phyloP scores from a whole-genome alignment of 2,888 invertebrate species.

The Micropterix aruncella region DNA sequence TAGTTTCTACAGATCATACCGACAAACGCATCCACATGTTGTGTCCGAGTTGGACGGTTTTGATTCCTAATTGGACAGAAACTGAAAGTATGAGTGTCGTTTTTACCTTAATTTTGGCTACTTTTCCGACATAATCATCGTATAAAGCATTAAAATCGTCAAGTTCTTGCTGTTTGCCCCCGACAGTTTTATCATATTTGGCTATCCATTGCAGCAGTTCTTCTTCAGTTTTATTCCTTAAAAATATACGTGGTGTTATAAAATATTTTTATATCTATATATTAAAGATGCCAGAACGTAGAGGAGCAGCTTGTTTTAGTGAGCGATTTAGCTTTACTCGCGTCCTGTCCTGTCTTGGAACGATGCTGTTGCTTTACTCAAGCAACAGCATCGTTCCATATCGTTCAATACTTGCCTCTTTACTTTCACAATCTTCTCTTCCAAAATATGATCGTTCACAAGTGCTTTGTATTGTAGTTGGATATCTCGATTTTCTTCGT shows the following conservation, averaged over 20 bases:
- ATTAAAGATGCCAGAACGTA: no score
- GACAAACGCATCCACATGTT: no score
- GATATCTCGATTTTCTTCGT: conserved; percentile 30
- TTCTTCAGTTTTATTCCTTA: conserved; percentile 39
- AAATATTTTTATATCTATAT: not conserved
- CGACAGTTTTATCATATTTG: conserved; percentile 45
- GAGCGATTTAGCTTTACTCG: no score
- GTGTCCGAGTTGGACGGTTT: no score
- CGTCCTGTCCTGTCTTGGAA: no score
- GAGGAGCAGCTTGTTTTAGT: no score
- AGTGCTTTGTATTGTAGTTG: conserved; percentile 27
- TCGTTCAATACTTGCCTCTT: conserved; percentile 23
- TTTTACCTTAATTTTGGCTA: conserved; percentile 34
- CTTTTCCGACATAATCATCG: conserved; percentile 30
- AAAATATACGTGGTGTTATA: not conserved
- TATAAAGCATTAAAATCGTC: conserved; percentile 35
- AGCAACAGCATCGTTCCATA: not conserved
- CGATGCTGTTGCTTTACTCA: no score
- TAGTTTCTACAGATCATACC: no score
- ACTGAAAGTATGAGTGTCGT: no score
- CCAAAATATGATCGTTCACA: conserved; percentile 28
- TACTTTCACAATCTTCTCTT: conserved; percentile 37
- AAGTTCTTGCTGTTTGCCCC: conserved; percentile 37
- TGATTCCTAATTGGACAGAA: no score
- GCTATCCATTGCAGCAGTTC: conserved; percentile 41